A percentile compares a stretch with the other conserved stretches of the same genome.
Evolutionary conservation across 2,797 vertebrate species (phyloP).

Genomic region (Sciurus vulgaris): DNA sequence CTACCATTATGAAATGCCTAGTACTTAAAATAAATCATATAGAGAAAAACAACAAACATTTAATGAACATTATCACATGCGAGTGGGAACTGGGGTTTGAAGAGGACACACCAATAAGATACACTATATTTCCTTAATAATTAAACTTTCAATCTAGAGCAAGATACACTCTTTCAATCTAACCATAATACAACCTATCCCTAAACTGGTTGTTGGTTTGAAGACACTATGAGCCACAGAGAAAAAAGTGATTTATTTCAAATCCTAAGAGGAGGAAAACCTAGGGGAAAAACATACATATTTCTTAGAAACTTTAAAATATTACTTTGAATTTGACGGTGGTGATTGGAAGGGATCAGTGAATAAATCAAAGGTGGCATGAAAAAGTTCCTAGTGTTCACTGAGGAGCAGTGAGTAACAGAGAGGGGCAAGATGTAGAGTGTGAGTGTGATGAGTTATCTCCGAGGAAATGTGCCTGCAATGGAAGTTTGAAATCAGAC

Average conservation of each 20-base stretch:
- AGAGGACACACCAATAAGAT: background rate
- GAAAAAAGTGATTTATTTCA: conserved; percentile 31
- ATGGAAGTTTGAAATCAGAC: background rate
- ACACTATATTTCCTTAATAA: background rate
- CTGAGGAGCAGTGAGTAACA: background rate
- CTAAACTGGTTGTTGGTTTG: background rate
- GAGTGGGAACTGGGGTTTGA: background rate
- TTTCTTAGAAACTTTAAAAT: conserved; percentile 3
- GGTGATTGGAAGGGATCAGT: background rate
- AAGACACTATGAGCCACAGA: background rate
- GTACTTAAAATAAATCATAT: background rate
- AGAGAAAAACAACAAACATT: background rate
- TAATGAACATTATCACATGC: background rate
- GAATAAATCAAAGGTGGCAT: background rate
- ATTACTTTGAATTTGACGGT: background rate
- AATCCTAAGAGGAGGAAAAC: background rate
- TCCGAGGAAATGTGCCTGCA: background rate
- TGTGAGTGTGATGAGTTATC: background rate
- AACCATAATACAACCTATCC: background rate
- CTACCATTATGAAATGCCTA: background rate
- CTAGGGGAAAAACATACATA: background rate
- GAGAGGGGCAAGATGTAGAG: background rate
- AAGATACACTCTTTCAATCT: background rate
- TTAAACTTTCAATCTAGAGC: background rate
- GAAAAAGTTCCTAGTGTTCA: background rate